Evolutionary conservation across 2,113 vertebrate species (phyloP).

Genomic region (Planiliza haematocheilus): DNA sequence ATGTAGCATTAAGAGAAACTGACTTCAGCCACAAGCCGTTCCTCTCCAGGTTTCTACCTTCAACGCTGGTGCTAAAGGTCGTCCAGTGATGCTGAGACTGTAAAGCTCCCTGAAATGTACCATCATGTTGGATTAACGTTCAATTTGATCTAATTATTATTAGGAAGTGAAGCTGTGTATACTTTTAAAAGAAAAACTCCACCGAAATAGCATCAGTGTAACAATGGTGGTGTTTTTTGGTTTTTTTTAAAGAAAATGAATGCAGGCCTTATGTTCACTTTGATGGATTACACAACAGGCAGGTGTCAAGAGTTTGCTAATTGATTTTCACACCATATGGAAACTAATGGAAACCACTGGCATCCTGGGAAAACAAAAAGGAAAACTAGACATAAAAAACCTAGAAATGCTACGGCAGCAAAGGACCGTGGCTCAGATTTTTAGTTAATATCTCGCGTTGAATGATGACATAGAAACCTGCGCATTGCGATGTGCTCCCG

Average conservation of each 20-base stretch:
- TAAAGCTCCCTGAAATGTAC: too few relatives aligned
- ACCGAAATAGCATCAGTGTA: constrained; percentile 5
- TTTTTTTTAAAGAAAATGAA: constrained; percentile 20
- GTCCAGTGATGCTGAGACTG: too few relatives aligned
- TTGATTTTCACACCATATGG: constrained; percentile 67
- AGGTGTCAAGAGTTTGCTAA: constrained; percentile 62
- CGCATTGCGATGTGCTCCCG: background rate
- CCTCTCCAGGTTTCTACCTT: too few relatives aligned
- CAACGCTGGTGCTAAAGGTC: too few relatives aligned
- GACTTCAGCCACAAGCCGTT: too few relatives aligned
- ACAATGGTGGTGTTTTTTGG: constrained; percentile 17
- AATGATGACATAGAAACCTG: background rate
- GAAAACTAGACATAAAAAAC: background rate
- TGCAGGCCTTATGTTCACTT: constrained; percentile 29
- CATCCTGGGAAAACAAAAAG: constrained; percentile 9
- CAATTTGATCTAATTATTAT: background rate
- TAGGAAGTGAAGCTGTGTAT: background rate
- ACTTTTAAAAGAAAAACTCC: background rate
- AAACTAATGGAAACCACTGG: constrained; percentile 42
- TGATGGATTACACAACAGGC: constrained; percentile 63
- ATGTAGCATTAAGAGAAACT: too few relatives aligned
- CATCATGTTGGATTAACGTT: background rate
- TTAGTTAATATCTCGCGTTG: too few relatives aligned
- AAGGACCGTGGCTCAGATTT: background rate
- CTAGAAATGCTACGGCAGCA: background rate